Evolutionary conservation across 2,113 vertebrate genomes (phyloP), one percentile per base, ranked within the genome.

Genomic region (Larimichthys crocea): DNA sequence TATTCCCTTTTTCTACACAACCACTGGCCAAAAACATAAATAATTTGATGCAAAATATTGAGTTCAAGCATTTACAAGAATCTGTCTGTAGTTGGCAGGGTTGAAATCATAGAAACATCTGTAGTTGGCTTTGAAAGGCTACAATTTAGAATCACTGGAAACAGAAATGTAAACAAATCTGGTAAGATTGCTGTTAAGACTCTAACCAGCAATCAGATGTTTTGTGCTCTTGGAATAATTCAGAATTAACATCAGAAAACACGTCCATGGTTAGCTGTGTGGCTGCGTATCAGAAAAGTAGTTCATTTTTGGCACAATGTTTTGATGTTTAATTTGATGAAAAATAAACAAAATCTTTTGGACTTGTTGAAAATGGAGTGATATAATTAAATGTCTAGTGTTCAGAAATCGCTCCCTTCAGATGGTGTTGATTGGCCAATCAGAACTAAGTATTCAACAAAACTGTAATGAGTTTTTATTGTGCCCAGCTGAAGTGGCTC

Each of bases 151-250:
- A 17, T 16, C 44, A 29, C 15, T 75, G 26, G 29, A 66, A 74
- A 46, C 26, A 56, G 10, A 67, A 74, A 66, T 19, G 0, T 20
- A 68, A 84, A 74, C 55, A 66, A 14, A 65, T 46, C 65, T 0
- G 67, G 10, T 10, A 68, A 49, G 29, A 76, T 46, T 84, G 31
- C 61, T 17, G 50, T 40, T 57, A 12, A 65, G 52, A 26, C 66
- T 76, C 24, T 56, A 62, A 72, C 50, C 44, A 68, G 26, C 63
- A 86, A 77, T 82, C 24, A 70, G 14, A 52, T 35, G 40, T 78
- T 71, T 81, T 80, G 11, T 63, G 31, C 14, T 24, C 20, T 53
- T 22, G 20, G 52, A 79, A 57, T 48, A 49, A 60, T 56, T 76
- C 49, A 42, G 9, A 76, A 59, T 59, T 31, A 73, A 31, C 29